Percentiles rank a stretch among this genome's conserved stretches.
Evolutionary conservation across 2,797 vertebrate species (phyloP).

Genomic region (Hypotaenidia okinawae): DNA sequence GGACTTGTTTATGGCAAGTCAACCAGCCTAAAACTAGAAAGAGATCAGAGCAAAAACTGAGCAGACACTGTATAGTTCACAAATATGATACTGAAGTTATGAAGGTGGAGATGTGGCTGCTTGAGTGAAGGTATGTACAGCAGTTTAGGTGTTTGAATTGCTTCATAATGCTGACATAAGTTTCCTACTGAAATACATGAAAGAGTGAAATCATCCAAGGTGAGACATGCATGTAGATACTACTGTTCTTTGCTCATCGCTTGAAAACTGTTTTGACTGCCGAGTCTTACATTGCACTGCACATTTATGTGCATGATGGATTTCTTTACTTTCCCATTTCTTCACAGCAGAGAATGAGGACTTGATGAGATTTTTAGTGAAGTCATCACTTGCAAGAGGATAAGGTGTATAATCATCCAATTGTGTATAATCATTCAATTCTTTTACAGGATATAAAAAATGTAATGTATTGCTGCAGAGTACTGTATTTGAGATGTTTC

Average conservation of each 20-base stretch:
- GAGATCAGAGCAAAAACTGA: slow-evolving; percentile 1
- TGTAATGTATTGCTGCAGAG: background rate
- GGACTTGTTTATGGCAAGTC: background rate
- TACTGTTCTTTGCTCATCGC: background rate
- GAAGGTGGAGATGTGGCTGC: slow-evolving; percentile 31
- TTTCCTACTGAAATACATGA: background rate
- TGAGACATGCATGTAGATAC: background rate
- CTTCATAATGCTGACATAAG: background rate
- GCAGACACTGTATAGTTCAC: background rate
- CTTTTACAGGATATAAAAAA: background rate
- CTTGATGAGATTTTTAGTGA: background rate
- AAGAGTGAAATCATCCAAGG: background rate
- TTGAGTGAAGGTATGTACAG: slow-evolving; percentile 57
- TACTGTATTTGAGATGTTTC: background rate
- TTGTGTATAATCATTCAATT: background rate
- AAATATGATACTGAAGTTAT: background rate
- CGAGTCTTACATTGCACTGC: background rate
- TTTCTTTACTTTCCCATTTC: slow-evolving; percentile 16
- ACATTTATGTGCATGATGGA: background rate
- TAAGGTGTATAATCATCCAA: background rate
- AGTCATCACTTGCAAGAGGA: background rate
- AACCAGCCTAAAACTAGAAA: slow-evolving; percentile 7
- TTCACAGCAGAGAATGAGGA: background rate
- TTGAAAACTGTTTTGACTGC: slow-evolving; percentile 1
- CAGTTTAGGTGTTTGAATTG: slow-evolving; percentile 17